These are phyloP conservation scores for Mesocricetus auratus DNA, from an alignment of 2,113 vertebrate genomes.

Conservation along the genomic window DNA sequence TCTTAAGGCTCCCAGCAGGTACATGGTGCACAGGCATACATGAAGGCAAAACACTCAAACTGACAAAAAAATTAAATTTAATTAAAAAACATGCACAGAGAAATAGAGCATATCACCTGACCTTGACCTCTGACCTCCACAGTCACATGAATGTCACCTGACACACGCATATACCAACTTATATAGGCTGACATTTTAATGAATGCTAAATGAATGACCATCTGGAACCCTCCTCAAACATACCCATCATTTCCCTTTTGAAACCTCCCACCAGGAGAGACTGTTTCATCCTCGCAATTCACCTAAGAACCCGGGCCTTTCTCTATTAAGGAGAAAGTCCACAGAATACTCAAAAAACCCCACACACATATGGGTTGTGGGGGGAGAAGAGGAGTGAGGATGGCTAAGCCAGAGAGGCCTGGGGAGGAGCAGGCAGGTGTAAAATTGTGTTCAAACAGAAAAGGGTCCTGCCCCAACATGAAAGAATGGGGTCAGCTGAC, in stretches of 20 bases:
- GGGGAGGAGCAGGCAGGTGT: not conserved
- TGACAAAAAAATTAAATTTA: not conserved
- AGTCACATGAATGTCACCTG: not conserved
- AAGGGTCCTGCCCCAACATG: conserved; percentile 50
- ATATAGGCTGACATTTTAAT: not conserved
- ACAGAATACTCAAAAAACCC: not conserved
- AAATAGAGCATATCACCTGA: not conserved
- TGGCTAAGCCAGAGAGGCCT: not conserved
- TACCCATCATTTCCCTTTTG: not conserved
- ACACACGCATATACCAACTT: not conserved
- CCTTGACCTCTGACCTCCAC: not conserved
- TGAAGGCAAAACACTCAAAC: too few species aligned
- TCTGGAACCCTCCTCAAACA: not conserved
- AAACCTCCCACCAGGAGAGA: not conserved
- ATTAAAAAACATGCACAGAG: not conserved
- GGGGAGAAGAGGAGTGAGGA: not conserved
- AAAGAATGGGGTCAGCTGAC: conserved; percentile 28
- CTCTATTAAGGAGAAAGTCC: not conserved
- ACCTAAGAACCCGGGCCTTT: not conserved
- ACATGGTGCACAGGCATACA: not conserved
- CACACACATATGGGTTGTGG: not conserved
- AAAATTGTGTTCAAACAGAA: conserved; percentile 51
- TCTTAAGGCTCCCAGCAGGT: not conserved
- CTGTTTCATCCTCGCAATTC: not conserved
- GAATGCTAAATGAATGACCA: not conserved